Base-by-base conservation (phyloP, 1,140 invertebrate species). In the Asobara japonica region DNA sequence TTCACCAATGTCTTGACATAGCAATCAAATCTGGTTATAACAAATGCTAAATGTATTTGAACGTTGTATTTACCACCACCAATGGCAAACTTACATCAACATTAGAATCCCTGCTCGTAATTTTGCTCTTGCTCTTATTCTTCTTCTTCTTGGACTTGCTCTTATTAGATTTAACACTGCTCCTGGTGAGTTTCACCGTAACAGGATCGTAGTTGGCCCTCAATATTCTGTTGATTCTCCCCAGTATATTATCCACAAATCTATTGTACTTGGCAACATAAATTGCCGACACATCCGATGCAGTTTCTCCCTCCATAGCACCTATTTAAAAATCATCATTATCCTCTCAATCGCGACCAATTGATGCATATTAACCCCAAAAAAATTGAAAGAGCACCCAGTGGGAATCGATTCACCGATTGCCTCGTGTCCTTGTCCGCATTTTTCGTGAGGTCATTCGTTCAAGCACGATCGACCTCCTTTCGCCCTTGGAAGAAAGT, bases 201-300 rank as follows among this genome's bases (percentile, higher is more conserved):
- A 95, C 94, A 0, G 94, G 94, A 82, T 95, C 94, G 80, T 95
- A 95, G 51, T 92, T 94, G 51, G 90, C 89, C 10, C 91, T 88
- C 56, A 95, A 84, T 60, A 94, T 93, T 75, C 91, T 91, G 83
- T 95, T 95, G 81, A 95, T 94, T 72, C 93, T 90, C 27, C 90
- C 91, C 48, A 95, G 88, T 74, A 95, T 94, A 74, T 90, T 93
- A 82, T 95, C 94, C 33, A 95, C 92, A 81, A 94, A 95, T 75
- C 91, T 90, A 85, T 95, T 95, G 86, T 95, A 94, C 80, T 94
- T 94, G 25, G 91, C 87, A 27, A 94, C 92, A 83, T 94, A 93
- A 29, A 92, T 89, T 0, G 92, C 89, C 2, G 93, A 90, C 18
- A 93, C 86, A 69, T 86, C 76, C 45, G 74, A 89, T n/a, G 86